Evolutionary conservation across 2,113 vertebrate species (phyloP), one percentile per base, ranked within the genome.

Genomic region (Oncorhynchus gorbuscha): DNA sequence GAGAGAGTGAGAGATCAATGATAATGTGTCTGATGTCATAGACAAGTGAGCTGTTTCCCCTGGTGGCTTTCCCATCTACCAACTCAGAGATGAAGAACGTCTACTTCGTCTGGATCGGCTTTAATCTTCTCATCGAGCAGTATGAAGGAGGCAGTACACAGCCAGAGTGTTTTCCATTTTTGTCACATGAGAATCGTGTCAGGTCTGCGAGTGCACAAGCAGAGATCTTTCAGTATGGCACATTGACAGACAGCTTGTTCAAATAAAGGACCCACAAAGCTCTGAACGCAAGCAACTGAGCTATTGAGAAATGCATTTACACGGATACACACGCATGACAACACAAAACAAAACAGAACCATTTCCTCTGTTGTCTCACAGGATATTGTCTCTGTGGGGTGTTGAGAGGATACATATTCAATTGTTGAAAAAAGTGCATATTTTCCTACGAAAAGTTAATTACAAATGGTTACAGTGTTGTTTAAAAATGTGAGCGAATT

Each of bases 211-310:
- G 84, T 81, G 84, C 81, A 82, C 77, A 20, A 77, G 74, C 67
- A 7, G 39, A 49, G 67, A 83, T 79, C 76, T 82, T 89, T 76
- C 83, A 85, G 77, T 1, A 48, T 77, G 84, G 85, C 90, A 79
- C 81, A 39, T 65, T 88, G 91, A 89, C 86, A 90, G 87, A 83
- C 87, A 89, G 87, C 88, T 91, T 92, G 89, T 91, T 92, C 82
- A 72, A 91, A 91, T 91, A 89, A 89, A 87, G 79, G 81, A 73
- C 77, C 81, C 78, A 84, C 78, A 85, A 76, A 81, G 77, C 76
- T 81, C 49, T 70, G 72, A 84, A 80, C 77, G 51, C n/a, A 20
- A 71, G 81, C 58, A 64, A 74, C 74, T 80, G 69, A 35, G 59
- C 70, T 26, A 68, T 39, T 82, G 81, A 84, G 69, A 79, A 80